Evolutionary conservation across 2,113 vertebrate species (phyloP), one percentile per base, ranked within the genome.

Genomic region (Microtus oregoni): DNA sequence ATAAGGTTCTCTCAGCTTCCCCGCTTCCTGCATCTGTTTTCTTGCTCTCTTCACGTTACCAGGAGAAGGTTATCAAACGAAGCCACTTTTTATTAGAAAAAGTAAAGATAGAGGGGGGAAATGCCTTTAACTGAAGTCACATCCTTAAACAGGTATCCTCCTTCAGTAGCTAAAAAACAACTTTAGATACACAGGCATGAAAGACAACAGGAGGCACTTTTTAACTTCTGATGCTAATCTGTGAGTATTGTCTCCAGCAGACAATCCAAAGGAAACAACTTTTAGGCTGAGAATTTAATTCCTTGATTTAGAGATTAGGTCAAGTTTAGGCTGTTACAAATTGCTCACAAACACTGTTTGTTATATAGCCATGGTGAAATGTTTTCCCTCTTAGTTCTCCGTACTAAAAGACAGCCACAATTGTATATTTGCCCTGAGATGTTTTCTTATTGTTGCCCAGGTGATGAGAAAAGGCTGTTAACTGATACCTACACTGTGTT

Each of bases 61-160:
- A 32, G 76, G 41, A 26, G 7, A 44, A 90, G 41, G 35, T 76
- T 85, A 91, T 7, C 63, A 88, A 47, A 87, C 26, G 1, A 93
- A 89, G 26, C 7, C 19, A 70, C 93, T 75, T 86, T 90, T 94
- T 70, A 79, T 94, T 44, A 93, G 32, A 93, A 94, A 78, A 97
- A 72, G 20, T 14, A 81, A 92, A 95, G 35, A 38, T 85, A n/a
- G 83, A 58, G 38, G 30, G 86, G 86, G 7, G 7, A 52, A 91
- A 77, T 4, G 30, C 11, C 38, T 93, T 91, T 1, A 41, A 61
- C 28, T 50, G 3, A 20, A 63, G 32, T 2, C n/a, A 35, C n/a
- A 20, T 55, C 95, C 77, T 92, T 10, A 58, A 83, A 89, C 88
- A 47, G 90, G 11, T 12, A 7, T 22, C 82, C 7, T 68, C 28